Evolutionary conservation across 2,888 invertebrate genomes (phyloP).

Genomic region (Leptogaster cylindrica): DNA sequence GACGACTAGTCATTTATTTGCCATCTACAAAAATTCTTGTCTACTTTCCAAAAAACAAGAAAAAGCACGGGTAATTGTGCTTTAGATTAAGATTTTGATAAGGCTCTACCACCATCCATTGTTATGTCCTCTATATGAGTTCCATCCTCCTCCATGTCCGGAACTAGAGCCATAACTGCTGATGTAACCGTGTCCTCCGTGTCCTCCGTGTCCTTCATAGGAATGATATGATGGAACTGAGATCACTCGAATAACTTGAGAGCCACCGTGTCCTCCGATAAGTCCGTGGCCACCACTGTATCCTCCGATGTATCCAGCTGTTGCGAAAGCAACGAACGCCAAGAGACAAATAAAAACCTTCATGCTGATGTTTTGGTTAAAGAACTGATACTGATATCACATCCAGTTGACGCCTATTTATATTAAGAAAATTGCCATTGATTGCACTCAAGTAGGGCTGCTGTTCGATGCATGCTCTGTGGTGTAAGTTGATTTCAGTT

Average conservation of each 20-base stretch:
- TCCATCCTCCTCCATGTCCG: conserved; percentile 7
- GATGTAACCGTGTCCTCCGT: conserved; percentile 19
- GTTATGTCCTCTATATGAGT: conserved; percentile 5
- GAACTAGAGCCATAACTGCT: conserved; percentile 21
- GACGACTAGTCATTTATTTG: conserved; percentile 24
- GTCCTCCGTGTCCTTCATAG: conserved; percentile 33
- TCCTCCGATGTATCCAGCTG: neutral
- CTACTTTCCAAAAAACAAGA: conserved; percentile 23
- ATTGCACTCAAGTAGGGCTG: too few species aligned
- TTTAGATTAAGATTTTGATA: neutral
- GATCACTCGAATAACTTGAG: too few species aligned
- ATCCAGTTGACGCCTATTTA: too few species aligned
- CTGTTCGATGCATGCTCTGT: too few species aligned
- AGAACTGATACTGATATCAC: conserved; percentile 34
- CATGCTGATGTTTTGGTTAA: neutral
- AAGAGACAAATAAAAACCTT: neutral
- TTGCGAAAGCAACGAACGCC: neutral
- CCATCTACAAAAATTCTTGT: conserved; percentile 19
- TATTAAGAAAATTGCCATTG: too few species aligned
- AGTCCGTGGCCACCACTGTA: conserved; percentile 22
- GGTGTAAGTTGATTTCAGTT: too few species aligned
- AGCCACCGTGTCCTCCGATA: neutral
- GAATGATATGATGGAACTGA: too few species aligned
- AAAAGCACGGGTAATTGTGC: conserved; percentile 23
- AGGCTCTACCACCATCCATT: neutral